Evolutionary conservation across 2,888 invertebrate genomes (phyloP), one percentile per base, ranked within the genome.

Genomic region (Drosophila barbarae): DNA sequence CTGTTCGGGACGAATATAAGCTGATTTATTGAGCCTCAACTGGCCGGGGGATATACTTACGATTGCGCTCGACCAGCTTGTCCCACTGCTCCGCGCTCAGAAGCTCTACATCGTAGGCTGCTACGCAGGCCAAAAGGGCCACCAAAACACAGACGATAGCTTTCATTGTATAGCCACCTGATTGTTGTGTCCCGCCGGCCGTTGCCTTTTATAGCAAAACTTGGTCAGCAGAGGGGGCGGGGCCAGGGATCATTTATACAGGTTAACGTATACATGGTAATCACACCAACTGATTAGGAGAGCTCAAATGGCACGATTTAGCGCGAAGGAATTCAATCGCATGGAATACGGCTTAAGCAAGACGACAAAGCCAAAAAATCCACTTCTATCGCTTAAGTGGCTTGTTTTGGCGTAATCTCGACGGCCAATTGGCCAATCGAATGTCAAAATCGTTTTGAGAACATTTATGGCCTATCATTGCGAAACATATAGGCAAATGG

Each of bases 11-110:
- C 1, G 18, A 23, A 26, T 38, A 15, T n/a, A 13, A 39, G 7
- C 9, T 18, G 12, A 2, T 18, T 13, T 38, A 38, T 46, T 28
- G 44, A 12, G 38, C 12, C 21, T 15, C 21, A 6, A 32, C 10
- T 3, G 12, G 9, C n/a, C 35, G 5, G n/a, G 41, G 35, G 10
- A 10, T 10, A 21, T 15, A 18, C 86, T 81, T 71, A 86, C 87
- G 75, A 53, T 79, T 66, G 41, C 70, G 63, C 12, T 67, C 71
- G 15, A 79, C 63, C 41, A 84, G 64, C 1, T 57, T 42, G 28
- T 77, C 55, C 83, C 83, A 87, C 39, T 87, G 60, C 28, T 82
- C 67, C 57, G 86, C 83, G 47, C n/a, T 74, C 13, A 77, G 53
- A 13, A 76, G 5, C 12, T 82, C 80, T 34, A 80, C 70, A 15